These are phyloP conservation scores for Anser cygnoides DNA, from an alignment of 2,113 vertebrate species.

Conservation along the genomic window DNA sequence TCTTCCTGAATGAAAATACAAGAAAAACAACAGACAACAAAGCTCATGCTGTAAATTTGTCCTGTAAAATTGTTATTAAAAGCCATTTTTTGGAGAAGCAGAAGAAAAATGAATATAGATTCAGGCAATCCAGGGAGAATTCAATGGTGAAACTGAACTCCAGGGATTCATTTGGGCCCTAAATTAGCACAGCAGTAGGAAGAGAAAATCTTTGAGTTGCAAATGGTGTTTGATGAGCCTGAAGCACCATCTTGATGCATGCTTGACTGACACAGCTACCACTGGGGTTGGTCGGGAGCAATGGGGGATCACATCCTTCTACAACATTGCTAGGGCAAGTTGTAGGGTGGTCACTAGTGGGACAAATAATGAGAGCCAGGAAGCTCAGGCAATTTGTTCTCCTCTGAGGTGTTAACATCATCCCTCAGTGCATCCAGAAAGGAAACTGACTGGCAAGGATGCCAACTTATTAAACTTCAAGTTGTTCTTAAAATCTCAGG, in stretches of 20 bases:
- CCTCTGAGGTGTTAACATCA: not conserved
- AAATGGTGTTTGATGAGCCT: not conserved
- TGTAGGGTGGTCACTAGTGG: not conserved
- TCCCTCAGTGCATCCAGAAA: not conserved
- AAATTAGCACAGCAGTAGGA: not conserved
- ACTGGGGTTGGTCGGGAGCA: not conserved
- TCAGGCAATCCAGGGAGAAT: not conserved
- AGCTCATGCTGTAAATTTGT: not conserved
- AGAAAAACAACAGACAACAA: not conserved
- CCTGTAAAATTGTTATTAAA: not conserved
- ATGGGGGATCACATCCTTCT: accelerated
- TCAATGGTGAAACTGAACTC: not conserved
- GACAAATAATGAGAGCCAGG: not conserved
- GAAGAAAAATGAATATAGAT: not conserved
- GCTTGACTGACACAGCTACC: not conserved
- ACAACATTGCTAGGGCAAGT: not conserved
- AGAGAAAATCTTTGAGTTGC: not conserved
- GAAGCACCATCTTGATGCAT: not conserved
- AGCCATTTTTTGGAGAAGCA: not conserved
- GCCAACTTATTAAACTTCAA: not conserved
- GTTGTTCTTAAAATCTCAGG: not conserved
- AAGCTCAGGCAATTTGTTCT: not conserved
- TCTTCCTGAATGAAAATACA: not conserved
- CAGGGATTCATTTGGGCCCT: not conserved
- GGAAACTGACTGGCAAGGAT: not conserved